Percentiles rank a stretch among this genome's conserved stretches.
phyloP scores from a whole-genome alignment of 2,888 invertebrate genomes.

The Drosophila mulleri region DNA sequence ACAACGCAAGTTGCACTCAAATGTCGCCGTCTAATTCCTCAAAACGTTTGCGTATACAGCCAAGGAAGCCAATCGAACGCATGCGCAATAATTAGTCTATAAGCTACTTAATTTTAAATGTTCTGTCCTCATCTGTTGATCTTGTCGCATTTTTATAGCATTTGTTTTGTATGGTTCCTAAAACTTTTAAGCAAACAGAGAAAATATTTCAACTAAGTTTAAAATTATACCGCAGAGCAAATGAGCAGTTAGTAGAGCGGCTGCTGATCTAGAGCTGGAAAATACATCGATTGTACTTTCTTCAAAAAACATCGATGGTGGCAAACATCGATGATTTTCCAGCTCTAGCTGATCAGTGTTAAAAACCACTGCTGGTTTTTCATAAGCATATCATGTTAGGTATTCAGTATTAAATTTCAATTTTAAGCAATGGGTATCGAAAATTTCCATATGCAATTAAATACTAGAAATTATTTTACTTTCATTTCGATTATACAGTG shows the following conservation, averaged over 20 bases:
- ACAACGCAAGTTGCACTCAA: constrained; percentile 54
- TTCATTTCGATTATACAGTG: background rate
- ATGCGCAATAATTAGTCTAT: constrained; percentile 77
- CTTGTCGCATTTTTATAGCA: constrained; percentile 2
- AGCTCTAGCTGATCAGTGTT: no score
- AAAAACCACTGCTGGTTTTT: no score
- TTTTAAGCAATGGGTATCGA: background rate
- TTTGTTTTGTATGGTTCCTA: background rate
- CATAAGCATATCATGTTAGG: background rate
- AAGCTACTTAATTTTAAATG: background rate
- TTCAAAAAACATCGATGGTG: no score
- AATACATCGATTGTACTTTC: no score
- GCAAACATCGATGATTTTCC: no score
- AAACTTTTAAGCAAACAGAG: background rate
- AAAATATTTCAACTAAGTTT: background rate
- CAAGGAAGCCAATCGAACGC: constrained; percentile 83
- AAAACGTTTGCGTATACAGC: constrained; percentile 83
- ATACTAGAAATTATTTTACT: background rate
- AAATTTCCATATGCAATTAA: background rate
- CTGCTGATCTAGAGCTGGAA: no score
- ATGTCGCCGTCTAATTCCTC: constrained; percentile 70
- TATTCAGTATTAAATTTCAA: background rate
- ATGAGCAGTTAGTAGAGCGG: no score
- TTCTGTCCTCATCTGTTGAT: background rate
- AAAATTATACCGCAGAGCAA: no score